Evolutionary conservation across 2,797 vertebrate species (phyloP), one percentile per base, ranked within the genome.

Genomic region (Oophaga sylvatica): DNA sequence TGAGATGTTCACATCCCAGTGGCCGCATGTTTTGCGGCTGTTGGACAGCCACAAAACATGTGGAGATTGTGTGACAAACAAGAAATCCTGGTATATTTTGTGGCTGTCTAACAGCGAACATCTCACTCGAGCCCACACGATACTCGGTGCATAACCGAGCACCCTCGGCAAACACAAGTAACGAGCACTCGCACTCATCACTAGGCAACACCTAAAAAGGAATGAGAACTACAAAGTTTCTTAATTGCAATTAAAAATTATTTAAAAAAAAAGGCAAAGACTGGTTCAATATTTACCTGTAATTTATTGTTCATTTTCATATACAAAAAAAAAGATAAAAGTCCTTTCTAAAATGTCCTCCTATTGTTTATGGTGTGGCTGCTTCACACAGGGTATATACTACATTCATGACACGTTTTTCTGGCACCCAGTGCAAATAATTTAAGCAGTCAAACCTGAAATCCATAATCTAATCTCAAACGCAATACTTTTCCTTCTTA

Each of bases 281-380:
- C 78, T 10, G 19, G 31, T 60, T 90, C 87, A 91, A 90, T 92
- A 76, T 93, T 93, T 92, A 91, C 94, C 92, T 92, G 92, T 88
- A 92, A 92, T 96, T 96, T 96, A 96, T 95, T 95, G 93, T 97
- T 97, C 96, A 96, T 96, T 97, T 97, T 96, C 95, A 97, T 96
- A 96, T 98, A 97, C 96, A 97, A 98, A 98, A 97, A 97, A 80
- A 97, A 97, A 97, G 96, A 97, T 97, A 96, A 95, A 96, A 96
- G 93, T 95, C 94, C 92, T 94, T 94, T 95, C 94, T 96, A 96
- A 91, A 94, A 91, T 93, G 93, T 92, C 91, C 92, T 94, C 93
- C 93, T 96, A 95, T 92, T 87, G 90, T 92, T 95, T 93, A 95
- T 94, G 95, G 93, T 95, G 95, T 95, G 92, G 93, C 92, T 91